Conservation (phyloP, 2,113 vertebrate genomes). For the Vireo altiloquus region DNA sequence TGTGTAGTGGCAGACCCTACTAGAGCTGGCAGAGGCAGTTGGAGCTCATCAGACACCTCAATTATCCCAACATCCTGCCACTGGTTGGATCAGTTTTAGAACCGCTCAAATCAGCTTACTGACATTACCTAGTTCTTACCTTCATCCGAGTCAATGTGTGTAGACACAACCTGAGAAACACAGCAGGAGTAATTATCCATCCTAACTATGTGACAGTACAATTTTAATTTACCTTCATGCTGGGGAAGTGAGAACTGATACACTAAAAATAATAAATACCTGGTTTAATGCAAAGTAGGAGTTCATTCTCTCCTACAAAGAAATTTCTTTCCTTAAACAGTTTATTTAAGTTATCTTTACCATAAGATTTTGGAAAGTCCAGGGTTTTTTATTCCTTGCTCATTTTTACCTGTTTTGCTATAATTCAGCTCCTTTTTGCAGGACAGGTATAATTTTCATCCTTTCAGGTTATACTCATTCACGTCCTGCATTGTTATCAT, state of each 20-base stretch:
- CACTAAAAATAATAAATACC: not conserved
- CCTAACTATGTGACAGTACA: not conserved
- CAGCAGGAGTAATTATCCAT: not conserved
- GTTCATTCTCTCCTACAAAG: not conserved
- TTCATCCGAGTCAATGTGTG: not conserved
- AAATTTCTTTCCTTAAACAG: not conserved
- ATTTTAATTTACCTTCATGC: not conserved
- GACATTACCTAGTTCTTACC: not conserved
- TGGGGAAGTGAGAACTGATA: fast-evolving
- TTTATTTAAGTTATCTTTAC: not conserved
- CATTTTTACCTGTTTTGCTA: not conserved
- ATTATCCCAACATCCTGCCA: not conserved
- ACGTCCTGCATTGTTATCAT: not conserved
- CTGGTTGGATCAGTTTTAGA: not conserved
- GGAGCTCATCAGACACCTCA: not conserved
- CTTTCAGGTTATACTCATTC: not conserved
- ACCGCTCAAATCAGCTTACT: not conserved
- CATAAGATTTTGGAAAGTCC: not conserved
- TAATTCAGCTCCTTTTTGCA: not conserved
- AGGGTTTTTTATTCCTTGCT: fast-evolving
- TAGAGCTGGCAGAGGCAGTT: not conserved
- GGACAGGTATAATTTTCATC: not conserved
- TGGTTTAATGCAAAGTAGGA: not conserved
- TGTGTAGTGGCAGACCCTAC: not conserved
- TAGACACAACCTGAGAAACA: fast-evolving